phyloP scores from a whole-genome alignment of 30 jellyfish, hydroid and myxozoan species.

The Aurelia sp. region DNA sequence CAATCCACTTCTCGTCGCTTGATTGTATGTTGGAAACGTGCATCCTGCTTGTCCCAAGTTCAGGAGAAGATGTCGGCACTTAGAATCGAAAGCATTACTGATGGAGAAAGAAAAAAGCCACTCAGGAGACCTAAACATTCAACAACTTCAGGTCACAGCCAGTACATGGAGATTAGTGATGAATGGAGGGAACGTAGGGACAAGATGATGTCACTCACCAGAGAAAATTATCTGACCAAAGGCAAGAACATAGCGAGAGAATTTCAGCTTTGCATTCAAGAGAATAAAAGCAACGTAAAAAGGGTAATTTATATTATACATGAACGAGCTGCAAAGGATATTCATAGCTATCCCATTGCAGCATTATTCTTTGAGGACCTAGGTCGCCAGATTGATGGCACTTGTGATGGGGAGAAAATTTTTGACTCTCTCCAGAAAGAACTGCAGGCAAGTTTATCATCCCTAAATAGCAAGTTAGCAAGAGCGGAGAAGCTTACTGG shows the following conservation, averaged over 20 bases:
- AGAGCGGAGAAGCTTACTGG: conserved; percentile 36
- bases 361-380: conserved; percentile 73
- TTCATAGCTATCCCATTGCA: conserved; percentile 67
- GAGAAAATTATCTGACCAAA: conserved; percentile 3
- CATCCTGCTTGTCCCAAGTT: no score
- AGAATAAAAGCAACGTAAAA: conserved; percentile 6
- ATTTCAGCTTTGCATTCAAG: conserved; percentile 25
- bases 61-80: no score
- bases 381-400: conserved; percentile 34
- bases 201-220: conserved; percentile 8
- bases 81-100: not conserved
- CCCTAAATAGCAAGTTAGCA: conserved; percentile 38
- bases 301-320: conserved; percentile 35
- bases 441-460: conserved; percentile 45
- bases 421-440: conserved; percentile 50
- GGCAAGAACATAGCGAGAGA: conserved; percentile 42
- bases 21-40: no score
- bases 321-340: conserved; percentile 65
- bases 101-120: not conserved
- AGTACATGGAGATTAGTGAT: not conserved
- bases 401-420: conserved; percentile 36
- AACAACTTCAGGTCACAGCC: conserved; percentile 5
- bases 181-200: conserved; percentile 48
- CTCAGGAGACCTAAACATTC: not conserved
- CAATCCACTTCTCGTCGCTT: no score